Evolutionary conservation across 2,888 invertebrate genomes (phyloP).

Genomic region (Protophormia terraenovae): DNA sequence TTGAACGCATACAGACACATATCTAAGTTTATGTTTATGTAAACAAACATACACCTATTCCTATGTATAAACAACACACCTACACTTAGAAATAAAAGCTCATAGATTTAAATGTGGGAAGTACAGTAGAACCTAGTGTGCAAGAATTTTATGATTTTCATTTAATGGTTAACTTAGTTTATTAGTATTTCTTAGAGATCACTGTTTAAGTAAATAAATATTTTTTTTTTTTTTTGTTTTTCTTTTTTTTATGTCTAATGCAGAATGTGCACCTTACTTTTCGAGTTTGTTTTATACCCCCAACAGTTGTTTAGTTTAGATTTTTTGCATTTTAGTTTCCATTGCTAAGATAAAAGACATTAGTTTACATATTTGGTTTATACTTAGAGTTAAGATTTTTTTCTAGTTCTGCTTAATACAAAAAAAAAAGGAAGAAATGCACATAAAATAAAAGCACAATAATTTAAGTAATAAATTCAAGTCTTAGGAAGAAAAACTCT

Average conservation of each 20-base stretch:
- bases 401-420: not conserved
- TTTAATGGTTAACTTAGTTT: not conserved
- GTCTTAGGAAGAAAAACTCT: conserved; percentile 11
- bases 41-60: not conserved
- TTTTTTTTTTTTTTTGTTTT: not conserved
- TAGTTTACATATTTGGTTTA: conserved; percentile 58
- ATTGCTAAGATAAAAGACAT: conserved; percentile 43
- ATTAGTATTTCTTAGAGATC: not conserved
- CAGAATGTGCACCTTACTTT: conserved; percentile 29
- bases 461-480: conserved; percentile 45
- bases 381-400: conserved; percentile 38
- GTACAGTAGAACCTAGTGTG: not conserved
- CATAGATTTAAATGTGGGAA: not conserved
- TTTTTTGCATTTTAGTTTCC: conserved; percentile 36
- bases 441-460: conserved; percentile 11
- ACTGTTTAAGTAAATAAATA: not conserved
- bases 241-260: conserved; percentile 17
- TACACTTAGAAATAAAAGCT: not conserved
- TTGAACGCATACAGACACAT: conserved; percentile 42
- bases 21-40: not conserved
- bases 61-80: not conserved
- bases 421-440: not conserved
- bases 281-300: conserved; percentile 23
- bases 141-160: not conserved
- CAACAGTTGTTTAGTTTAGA: conserved; percentile 31